Conservation (phyloP, 2,113 vertebrate species). For the Oceanodroma tethys region DNA sequence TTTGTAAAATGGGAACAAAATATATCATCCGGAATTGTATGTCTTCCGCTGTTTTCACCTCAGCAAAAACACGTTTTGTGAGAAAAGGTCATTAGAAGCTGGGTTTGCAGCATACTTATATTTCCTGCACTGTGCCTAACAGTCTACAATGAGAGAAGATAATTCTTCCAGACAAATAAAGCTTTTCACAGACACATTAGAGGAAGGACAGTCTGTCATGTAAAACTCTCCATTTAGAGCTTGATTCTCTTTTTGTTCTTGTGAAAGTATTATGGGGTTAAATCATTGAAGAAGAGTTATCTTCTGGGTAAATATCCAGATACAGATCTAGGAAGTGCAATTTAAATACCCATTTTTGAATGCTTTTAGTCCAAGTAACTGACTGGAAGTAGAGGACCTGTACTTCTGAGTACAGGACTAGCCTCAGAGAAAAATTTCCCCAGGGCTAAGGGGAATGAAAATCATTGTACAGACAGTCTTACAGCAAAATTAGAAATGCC, state of each 20-base stretch:
- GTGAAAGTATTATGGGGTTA: neutral
- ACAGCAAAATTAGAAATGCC: neutral
- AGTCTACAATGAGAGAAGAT: neutral
- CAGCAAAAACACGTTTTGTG: slow-evolving; percentile 5
- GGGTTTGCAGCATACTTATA: neutral
- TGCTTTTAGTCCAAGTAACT: neutral
- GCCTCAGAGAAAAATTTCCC: neutral
- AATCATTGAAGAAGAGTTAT: neutral
- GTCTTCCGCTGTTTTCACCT: neutral
- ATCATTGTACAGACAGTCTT: neutral
- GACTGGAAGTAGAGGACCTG: neutral
- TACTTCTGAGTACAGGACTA: neutral
- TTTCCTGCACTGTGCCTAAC: neutral
- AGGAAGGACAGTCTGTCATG: neutral
- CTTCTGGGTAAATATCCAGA: neutral
- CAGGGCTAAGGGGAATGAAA: neutral
- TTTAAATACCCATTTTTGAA: neutral
- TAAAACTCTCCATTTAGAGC: neutral
- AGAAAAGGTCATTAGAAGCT: slow-evolving; percentile 30
- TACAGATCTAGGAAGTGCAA: neutral
- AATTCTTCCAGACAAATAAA: slow-evolving; percentile 19
- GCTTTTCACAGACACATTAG: neutral
- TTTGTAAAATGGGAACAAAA: slow-evolving; percentile 17
- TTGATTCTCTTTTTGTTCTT: neutral
- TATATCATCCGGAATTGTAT: neutral